Evolutionary conservation across 1,140 invertebrate genomes (phyloP).

Genomic region (Laodelphax striatellus): DNA sequence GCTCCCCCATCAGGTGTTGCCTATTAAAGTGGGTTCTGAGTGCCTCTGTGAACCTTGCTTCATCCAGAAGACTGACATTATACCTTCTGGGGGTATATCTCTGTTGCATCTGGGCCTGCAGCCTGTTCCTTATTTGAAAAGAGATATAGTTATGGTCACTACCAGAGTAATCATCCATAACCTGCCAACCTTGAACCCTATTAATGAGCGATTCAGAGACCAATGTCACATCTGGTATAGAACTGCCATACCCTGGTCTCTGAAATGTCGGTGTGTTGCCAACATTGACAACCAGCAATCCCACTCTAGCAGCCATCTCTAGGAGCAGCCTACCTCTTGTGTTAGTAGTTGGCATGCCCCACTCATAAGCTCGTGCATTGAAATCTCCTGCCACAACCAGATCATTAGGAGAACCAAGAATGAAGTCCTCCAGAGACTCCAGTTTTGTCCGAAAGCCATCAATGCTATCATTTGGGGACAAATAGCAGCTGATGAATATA

Average conservation of each 20-base stretch:
- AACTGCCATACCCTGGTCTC: neutral
- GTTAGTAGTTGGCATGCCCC: constrained; percentile 17
- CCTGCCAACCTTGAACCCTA: neutral
- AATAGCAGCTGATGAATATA: constrained; percentile 18
- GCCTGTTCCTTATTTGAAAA: too few relatives aligned
- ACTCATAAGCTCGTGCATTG: constrained; percentile 20
- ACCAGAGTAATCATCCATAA: neutral
- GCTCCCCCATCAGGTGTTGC: too few relatives aligned
- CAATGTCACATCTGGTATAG: neutral
- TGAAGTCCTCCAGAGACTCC: neutral
- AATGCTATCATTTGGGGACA: constrained; percentile 9
- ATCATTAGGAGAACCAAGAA: neutral
- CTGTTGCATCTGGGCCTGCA: too few relatives aligned
- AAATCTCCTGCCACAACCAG: constrained; percentile 20
- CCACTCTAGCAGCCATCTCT: neutral
- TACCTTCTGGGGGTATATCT: too few relatives aligned
- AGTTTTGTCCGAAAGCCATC: neutral
- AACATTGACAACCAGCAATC: neutral
- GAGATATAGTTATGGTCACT: too few relatives aligned
- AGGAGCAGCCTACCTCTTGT: constrained; percentile 17
- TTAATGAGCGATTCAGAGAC: neutral
- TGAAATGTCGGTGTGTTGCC: neutral
- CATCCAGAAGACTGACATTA: too few relatives aligned
- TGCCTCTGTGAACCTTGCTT: too few relatives aligned
- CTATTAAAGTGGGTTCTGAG: too few relatives aligned